Evolutionary conservation across 2,113 vertebrate genomes (phyloP), one percentile per base, ranked within the genome.

Genomic region (Hemichromis elongatus): DNA sequence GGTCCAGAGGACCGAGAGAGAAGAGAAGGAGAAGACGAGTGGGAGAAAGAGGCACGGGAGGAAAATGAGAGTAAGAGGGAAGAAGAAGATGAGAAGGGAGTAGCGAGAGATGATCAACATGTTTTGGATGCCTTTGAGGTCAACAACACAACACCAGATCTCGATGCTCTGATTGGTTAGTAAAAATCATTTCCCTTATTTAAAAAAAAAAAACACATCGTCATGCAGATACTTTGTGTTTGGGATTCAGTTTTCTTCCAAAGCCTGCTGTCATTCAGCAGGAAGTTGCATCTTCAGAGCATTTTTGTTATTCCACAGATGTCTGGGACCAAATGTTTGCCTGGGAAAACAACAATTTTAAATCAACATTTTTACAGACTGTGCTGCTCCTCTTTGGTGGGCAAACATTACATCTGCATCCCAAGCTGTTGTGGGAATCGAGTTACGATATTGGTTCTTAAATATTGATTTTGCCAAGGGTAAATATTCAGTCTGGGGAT

Each of bases 131-230:
- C 33, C 4, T 24, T 78, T 30, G 89, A 87, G 47, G 57, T 40
- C 52, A 91, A 91, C 80, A 88, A 89, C 83, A 88, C 90, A 0
- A 56, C 88, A 2, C 91, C 92, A 8, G 90, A 92, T 59, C 88
- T 93, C 55, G 90, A 94, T 4, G 14, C 90, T 68, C 80, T 93
- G 45, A 93, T 93, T 40, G 93, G 93, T 93, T 26, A 80, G 93
- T 92, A 53, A 13, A 56, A 30, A 21, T 50, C 1, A 1, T 40
- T 5, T 42, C 19, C 52, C 33, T 26, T 10, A 9, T 59, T 59
- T 30, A 45, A 6, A 21, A 30, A 24, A 40, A 45, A 6, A 21
- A 30, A 24, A 45, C 26, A 16, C 73, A 30, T 30, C 14, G 19
- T 52, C 26, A 33, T 11, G n/a, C 18, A 53, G 13, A 42, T 7